A percentile compares a stretch with the other conserved stretches of the same genome.
These are phyloP conservation scores for Parapsyche elsis DNA, from an alignment of 1,140 invertebrate genomes.

Conservation along the genomic window DNA sequence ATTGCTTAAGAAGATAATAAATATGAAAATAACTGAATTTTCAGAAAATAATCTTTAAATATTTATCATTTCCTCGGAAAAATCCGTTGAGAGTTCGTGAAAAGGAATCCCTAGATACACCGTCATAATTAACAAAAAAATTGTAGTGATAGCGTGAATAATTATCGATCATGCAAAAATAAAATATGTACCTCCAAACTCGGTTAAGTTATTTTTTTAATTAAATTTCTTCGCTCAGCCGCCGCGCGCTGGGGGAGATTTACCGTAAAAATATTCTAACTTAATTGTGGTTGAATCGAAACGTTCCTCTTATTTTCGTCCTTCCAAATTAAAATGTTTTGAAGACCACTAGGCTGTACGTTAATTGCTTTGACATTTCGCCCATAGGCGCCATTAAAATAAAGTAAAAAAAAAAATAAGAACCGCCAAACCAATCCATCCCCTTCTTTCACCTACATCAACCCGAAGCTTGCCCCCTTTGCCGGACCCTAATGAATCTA, in stretches of 20 bases:
- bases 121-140: no score
- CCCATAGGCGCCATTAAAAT: constrained; percentile 22
- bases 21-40: no score
- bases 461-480: not conserved
- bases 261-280: constrained; percentile 26
- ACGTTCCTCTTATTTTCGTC: constrained; percentile 17
- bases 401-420: not conserved
- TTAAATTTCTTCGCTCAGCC: constrained; percentile 13
- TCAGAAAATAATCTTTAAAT: no score
- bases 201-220: constrained; percentile 19
- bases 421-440: not conserved
- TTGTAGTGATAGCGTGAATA: no score
- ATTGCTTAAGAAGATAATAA: no score
- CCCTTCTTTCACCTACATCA: not conserved
- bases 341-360: constrained; percentile 14
- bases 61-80: no score
- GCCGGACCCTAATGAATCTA: constrained; percentile 35
- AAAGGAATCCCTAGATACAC: no score
- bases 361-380: constrained; percentile 40
- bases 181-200: constrained; percentile 1
- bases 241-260: constrained; percentile 18
- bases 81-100: no score
- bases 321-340: constrained; percentile 35
- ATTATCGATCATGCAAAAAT: no score
- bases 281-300: constrained; percentile 28